Evolutionary conservation across 2,797 vertebrate species (phyloP).

Genomic region (Poliocrania exsul): DNA sequence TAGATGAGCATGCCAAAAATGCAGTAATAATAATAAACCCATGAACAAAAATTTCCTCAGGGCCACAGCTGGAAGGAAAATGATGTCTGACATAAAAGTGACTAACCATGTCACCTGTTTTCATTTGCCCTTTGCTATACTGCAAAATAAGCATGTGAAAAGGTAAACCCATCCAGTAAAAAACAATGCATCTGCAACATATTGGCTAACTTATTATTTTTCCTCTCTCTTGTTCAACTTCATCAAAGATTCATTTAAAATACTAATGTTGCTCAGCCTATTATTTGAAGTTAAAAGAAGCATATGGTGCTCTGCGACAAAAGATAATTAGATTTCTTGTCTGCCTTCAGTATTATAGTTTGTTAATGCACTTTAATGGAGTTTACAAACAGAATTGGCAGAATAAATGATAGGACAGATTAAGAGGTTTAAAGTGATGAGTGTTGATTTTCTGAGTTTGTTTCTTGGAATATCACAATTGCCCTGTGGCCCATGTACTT

Average conservation of each 20-base stretch:
- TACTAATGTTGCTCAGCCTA: constrained; percentile 51
- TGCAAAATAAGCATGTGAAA: constrained; percentile 39
- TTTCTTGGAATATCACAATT: background rate
- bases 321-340: constrained; percentile 77
- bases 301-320: constrained; percentile 74
- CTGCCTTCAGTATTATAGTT: constrained; percentile 68
- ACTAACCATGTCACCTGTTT: constrained; percentile 32
- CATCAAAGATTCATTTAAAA: constrained; percentile 69
- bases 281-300: constrained; percentile 73
- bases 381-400: constrained; percentile 63
- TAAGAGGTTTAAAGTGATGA: constrained; percentile 32
- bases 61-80: constrained; percentile 68
- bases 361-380: constrained; percentile 63
- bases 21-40: background rate
- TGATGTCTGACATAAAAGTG: constrained; percentile 49
- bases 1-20: constrained; percentile 23
- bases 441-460: background rate
- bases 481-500: background rate
- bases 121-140: constrained; percentile 29
- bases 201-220: constrained; percentile 14
- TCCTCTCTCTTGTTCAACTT: constrained; percentile 28
- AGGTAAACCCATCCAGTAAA: constrained; percentile 46
- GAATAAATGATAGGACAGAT: constrained; percentile 29
- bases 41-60: constrained; percentile 45
- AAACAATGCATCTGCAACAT: background rate